Evolutionary conservation across 2,888 invertebrate species (phyloP).

Genomic region (Agonopterix heracliana): DNA sequence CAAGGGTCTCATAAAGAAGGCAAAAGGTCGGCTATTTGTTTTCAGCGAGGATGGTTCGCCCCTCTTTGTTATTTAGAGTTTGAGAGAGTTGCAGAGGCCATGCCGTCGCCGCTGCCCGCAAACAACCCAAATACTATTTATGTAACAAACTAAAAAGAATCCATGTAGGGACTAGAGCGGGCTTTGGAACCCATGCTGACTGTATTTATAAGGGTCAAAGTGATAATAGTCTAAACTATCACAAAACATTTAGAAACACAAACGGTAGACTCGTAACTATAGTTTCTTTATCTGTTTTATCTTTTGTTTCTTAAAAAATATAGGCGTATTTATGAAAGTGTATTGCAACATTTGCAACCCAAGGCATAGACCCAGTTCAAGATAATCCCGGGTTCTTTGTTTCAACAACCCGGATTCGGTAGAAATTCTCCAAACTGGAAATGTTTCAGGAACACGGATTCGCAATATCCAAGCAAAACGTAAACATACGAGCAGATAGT

Average conservation of each 20-base stretch:
- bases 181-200: too few species aligned
- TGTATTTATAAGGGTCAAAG: neutral
- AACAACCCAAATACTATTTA: conserved; percentile 38
- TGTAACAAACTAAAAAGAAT: conserved; percentile 3
- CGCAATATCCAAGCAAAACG: conserved; percentile 9
- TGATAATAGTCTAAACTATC: too few species aligned
- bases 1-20: conserved; percentile 76
- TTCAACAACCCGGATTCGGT: conserved; percentile 7
- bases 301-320: too few species aligned
- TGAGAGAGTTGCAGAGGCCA: conserved; percentile 42
- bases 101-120: conserved; percentile 28
- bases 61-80: conserved; percentile 70
- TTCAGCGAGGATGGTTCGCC: conserved; percentile 61
- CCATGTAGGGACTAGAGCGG: neutral
- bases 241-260: neutral
- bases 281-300: too few species aligned
- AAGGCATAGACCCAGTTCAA: conserved; percentile 1
- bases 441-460: conserved; percentile 4
- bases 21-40: conserved; percentile 75
- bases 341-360: conserved; percentile 6
- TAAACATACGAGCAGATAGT: conserved; percentile 10
- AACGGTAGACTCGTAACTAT: too few species aligned
- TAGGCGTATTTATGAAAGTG: conserved; percentile 2
- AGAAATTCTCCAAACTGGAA: conserved; percentile 3
- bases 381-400: conserved; percentile 4